phyloP scores from a whole-genome alignment of 2,797 vertebrate genomes.

The Anguilla megastoma region DNA sequence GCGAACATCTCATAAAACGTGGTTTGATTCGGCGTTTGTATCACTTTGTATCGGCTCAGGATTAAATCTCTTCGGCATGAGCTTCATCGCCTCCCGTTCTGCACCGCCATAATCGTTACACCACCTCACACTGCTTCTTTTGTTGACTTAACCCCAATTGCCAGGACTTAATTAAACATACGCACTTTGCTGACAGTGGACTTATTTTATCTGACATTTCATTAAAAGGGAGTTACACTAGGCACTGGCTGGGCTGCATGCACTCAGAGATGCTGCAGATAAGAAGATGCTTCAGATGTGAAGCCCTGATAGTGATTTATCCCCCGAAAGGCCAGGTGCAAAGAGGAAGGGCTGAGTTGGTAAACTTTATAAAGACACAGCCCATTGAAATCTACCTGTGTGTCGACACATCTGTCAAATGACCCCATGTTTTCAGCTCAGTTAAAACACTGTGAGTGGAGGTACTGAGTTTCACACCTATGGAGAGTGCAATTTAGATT shows the following conservation, averaged over 20 bases:
- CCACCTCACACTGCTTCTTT: slow-evolving; percentile 34
- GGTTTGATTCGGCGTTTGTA: background rate
- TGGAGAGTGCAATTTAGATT: slow-evolving; percentile 42
- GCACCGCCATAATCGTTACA: slow-evolving; percentile 36
- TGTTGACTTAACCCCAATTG: slow-evolving; percentile 32
- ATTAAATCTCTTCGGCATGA: background rate
- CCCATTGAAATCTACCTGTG: slow-evolving; percentile 36
- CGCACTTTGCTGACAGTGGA: slow-evolving; percentile 9
- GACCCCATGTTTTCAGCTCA: slow-evolving; percentile 13
- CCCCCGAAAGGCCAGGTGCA: slow-evolving; percentile 22
- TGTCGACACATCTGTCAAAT: slow-evolving; percentile 21
- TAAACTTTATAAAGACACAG: slow-evolving; percentile 11
- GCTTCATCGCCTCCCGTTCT: background rate
- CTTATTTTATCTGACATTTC: slow-evolving; percentile 44
- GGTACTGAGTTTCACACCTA: slow-evolving; percentile 37
- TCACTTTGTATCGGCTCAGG: background rate
- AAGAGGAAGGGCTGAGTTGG: background rate
- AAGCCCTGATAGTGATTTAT: slow-evolving; percentile 7
- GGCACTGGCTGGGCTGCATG: slow-evolving; percentile 14
- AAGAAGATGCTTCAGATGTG: background rate
- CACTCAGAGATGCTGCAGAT: slow-evolving; percentile 15
- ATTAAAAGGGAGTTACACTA: slow-evolving; percentile 40
- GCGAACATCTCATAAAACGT: background rate
- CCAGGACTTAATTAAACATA: slow-evolving; percentile 28
- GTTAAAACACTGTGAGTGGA: slow-evolving; percentile 7